These are phyloP conservation scores for Melopsittacus undulatus DNA, from an alignment of 2,797 vertebrate genomes.

Conservation along the genomic window DNA sequence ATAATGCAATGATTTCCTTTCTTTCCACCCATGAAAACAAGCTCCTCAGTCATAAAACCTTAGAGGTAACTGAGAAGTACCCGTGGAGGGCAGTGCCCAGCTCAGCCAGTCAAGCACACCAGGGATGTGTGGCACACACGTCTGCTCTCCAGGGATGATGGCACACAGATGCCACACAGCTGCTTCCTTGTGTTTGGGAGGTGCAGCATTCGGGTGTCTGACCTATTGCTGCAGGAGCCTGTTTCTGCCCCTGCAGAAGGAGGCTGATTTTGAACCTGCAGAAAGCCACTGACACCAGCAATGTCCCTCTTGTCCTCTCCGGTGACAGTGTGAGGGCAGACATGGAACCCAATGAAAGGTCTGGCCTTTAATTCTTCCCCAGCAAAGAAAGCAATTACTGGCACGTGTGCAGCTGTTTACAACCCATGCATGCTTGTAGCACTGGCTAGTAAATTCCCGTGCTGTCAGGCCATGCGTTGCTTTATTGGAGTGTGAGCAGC, in stretches of 20 bases:
- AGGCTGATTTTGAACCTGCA: neutral
- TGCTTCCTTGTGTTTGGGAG: neutral
- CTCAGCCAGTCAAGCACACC: neutral
- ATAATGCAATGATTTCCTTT: neutral
- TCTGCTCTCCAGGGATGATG: rapidly evolving
- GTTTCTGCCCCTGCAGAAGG: neutral
- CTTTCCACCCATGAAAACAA: neutral
- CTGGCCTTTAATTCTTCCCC: neutral
- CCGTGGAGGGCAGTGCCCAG: neutral
- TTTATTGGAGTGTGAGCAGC: neutral
- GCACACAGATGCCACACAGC: neutral
- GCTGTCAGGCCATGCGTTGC: neutral
- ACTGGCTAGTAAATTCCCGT: neutral
- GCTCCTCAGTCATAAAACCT: neutral
- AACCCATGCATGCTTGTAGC: neutral
- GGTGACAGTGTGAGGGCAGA: neutral
- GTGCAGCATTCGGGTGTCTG: neutral
- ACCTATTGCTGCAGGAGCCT: rapidly evolving
- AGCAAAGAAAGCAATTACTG: neutral
- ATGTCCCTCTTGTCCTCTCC: neutral
- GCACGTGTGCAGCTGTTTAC: neutral
- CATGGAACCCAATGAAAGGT: rapidly evolving
- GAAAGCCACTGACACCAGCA: neutral
- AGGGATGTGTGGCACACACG: too few relatives aligned
- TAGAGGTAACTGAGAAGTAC: neutral